These are phyloP conservation scores for Cydia strobilella DNA, from an alignment of 1,140 invertebrate species.

Conservation along the genomic window DNA sequence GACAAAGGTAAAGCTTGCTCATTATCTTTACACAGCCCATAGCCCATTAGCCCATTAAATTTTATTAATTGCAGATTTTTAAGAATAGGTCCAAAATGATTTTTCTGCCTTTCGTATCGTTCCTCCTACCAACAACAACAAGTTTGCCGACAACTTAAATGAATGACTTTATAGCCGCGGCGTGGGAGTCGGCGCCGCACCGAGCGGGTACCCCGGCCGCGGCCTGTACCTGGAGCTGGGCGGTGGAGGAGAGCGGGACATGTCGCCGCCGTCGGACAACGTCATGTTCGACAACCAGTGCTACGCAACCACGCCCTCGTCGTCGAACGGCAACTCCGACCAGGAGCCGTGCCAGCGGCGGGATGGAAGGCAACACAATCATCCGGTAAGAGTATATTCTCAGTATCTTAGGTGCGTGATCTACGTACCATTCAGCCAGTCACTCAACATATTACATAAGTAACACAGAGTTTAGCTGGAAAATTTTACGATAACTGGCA, in stretches of 20 bases:
- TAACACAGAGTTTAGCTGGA: too few relatives aligned
- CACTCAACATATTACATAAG: too few relatives aligned
- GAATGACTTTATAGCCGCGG: constrained; percentile 53
- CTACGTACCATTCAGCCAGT: too few relatives aligned
- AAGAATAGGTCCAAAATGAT: too few relatives aligned
- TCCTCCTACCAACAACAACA: background rate
- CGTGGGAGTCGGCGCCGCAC: constrained; percentile 70
- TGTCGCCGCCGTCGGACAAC: constrained; percentile 94
- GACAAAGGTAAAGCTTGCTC: too few relatives aligned
- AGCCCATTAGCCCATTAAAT: too few relatives aligned
- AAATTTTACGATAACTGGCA: too few relatives aligned
- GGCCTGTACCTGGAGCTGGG: constrained; percentile 90
- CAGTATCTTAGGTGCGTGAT: too few relatives aligned
- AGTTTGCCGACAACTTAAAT: constrained; percentile 30
- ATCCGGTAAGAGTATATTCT: too few relatives aligned
- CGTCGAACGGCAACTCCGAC: constrained; percentile 93
- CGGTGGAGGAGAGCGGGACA: constrained; percentile 84
- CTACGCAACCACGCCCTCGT: constrained; percentile 95
- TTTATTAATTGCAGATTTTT: too few relatives aligned
- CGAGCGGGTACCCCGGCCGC: constrained; percentile 81
- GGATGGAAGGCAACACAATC: constrained; percentile 79
- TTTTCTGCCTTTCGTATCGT: too few relatives aligned
- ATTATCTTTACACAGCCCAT: too few relatives aligned
- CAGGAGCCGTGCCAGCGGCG: constrained; percentile 87
- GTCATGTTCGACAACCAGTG: constrained; percentile 96